Percentiles rank a stretch among this genome's conserved stretches.
phyloP scores from a whole-genome alignment of 1,140 invertebrate genomes.

The Zaprionus davidi region DNA sequence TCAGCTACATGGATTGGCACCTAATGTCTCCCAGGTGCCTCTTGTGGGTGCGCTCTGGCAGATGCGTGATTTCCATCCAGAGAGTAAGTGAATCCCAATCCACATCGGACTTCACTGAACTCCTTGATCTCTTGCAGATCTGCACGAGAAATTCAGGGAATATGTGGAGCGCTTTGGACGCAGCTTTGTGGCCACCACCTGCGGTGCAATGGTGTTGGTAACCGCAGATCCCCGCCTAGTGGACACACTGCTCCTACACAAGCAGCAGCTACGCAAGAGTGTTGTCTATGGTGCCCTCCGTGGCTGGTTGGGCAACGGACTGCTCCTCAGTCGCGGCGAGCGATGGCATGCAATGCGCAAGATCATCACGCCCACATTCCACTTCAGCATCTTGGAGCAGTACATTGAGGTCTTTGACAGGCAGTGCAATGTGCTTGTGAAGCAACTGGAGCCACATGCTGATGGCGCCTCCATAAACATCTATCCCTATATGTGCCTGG shows the following conservation, averaged over 20 bases:
- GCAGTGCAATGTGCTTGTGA: slow-evolving; percentile 87
- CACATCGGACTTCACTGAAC: no score
- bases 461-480: slow-evolving; percentile 31
- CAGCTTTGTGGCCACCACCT: slow-evolving; percentile 87
- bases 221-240: slow-evolving; percentile 83
- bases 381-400: slow-evolving; percentile 91
- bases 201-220: slow-evolving; percentile 76
- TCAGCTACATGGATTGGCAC: slow-evolving; percentile 41
- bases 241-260: slow-evolving; percentile 62
- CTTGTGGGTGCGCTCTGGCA: slow-evolving; percentile 62
- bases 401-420: slow-evolving; percentile 91
- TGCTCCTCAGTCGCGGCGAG: slow-evolving; percentile 86
- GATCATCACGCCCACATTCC: slow-evolving; percentile 91
- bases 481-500: slow-evolving; percentile 53
- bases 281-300: slow-evolving; percentile 80
- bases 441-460: slow-evolving; percentile 86
- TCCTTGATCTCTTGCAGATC: slow-evolving; percentile 37
- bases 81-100: slow-evolving; percentile 56
- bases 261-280: slow-evolving; percentile 70
- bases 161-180: slow-evolving; percentile 73
- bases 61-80: slow-evolving; percentile 70
- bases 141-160: slow-evolving; percentile 67
- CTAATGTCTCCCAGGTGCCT: slow-evolving; percentile 63
- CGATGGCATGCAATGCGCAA: slow-evolving; percentile 71
- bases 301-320: slow-evolving; percentile 88